These are phyloP conservation scores for Dicentrarchus labrax DNA, from an alignment of 2,113 vertebrate species.

Conservation along the genomic window DNA sequence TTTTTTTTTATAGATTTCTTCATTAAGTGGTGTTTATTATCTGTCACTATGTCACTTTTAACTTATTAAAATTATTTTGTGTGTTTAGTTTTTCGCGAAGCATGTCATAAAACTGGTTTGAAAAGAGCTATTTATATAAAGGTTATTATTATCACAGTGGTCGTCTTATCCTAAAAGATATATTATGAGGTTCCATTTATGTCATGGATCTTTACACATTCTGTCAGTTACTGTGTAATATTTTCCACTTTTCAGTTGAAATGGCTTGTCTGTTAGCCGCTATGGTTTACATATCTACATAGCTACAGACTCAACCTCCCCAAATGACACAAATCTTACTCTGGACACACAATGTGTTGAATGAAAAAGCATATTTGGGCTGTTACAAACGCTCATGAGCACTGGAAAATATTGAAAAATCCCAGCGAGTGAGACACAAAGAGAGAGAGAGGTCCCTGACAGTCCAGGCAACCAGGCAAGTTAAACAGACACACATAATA, in stretches of 20 bases:
- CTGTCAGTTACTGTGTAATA: constrained; percentile 27
- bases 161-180: not conserved
- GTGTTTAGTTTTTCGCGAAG: not conserved
- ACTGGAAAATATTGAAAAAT: constrained; percentile 66
- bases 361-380: constrained; percentile 53
- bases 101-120: not conserved
- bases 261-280: not conserved
- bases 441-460: constrained; percentile 57
- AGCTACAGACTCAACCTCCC: constrained; percentile 27
- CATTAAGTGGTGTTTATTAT: not conserved
- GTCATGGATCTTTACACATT: not conserved
- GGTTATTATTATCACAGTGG: not conserved
- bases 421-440: constrained; percentile 42
- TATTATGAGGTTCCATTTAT: not conserved
- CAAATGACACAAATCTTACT: constrained; percentile 57
- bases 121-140: not conserved
- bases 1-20: not conserved
- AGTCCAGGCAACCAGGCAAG: constrained; percentile 70
- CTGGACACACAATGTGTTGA: constrained; percentile 44
- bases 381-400: constrained; percentile 67
- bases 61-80: not conserved
- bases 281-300: constrained; percentile 28
- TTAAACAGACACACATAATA: constrained; percentile 85
- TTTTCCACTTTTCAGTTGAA: constrained; percentile 23
- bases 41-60: not conserved